Evolutionary conservation across 2,797 vertebrate genomes (phyloP), one percentile per base, ranked within the genome.

Genomic region (Megalops cyprinoides): DNA sequence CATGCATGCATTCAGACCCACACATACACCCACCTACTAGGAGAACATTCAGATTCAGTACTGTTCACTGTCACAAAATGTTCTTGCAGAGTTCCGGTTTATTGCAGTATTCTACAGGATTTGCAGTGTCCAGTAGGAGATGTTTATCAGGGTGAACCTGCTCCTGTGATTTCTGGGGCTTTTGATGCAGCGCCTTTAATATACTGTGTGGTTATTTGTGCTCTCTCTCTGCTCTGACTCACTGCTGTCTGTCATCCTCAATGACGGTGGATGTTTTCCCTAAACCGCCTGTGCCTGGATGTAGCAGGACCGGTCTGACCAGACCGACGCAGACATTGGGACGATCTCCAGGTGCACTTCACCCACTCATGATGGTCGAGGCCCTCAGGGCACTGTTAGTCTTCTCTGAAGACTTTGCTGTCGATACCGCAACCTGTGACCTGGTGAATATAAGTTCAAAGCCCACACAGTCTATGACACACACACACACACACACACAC

Each of bases 271-370:
- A 62, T 28, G 58, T 14, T 28, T 28, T 12, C 28, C 25, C 25
- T 12, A 4, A 23, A 8, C 18, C 1, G 25, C 28, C 28, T 28
- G 4, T 37, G 34, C 65, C 37, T 18, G 65, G 37, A 37, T 39
- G 65, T 42, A 14, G 25, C 65, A 42, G 65, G 34, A 69, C 65
- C 37, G 65, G 65, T 69, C 37, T 4, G 65, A 23, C 65, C 34
- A 3, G 37, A 39, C 65, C 20, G 65, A 69, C 34, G 6, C 9
- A 3, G 25, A 31, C 60, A 65, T 31, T 15, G 28, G 31, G n/a
- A n/a, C 34, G 14, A 65, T 31, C 65, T 69, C 34, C 65, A 69
- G 65, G 65, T 69, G 65, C 65, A 39, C 34, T 20, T 69, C 65
- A 9, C 58, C 58, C 2, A 3, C 25, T 60, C 56, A n/a, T 60